Evolutionary conservation across 2,888 invertebrate genomes (phyloP).

Genomic region (Fabriciana adippe): DNA sequence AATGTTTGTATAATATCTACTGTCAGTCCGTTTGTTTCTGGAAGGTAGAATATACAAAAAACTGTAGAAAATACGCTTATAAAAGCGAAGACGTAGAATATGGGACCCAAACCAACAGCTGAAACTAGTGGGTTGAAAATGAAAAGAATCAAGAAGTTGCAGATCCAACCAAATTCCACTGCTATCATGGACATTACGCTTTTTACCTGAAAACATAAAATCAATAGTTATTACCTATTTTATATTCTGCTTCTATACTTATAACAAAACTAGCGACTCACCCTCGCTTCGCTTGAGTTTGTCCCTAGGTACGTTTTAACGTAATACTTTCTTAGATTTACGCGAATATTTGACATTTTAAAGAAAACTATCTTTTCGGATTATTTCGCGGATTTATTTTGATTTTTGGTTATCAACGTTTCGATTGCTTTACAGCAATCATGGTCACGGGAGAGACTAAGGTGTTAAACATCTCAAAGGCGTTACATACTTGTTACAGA

Average conservation of each 20-base stretch:
- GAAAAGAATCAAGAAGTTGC: slow-evolving; percentile 56
- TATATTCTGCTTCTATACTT: neutral
- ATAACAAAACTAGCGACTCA: neutral
- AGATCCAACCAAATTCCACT: slow-evolving; percentile 58
- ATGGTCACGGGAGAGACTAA: no score
- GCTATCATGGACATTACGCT: slow-evolving; percentile 55
- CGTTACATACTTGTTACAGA: no score
- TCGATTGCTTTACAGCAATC: no score
- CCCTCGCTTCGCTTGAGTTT: no score
- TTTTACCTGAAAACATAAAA: slow-evolving; percentile 50
- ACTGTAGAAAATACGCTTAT: slow-evolving; percentile 48
- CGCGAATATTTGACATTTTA: no score
- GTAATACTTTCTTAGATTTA: no score
- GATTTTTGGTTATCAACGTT: no score
- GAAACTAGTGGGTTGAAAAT: slow-evolving; percentile 54
- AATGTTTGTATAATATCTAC: slow-evolving; percentile 57
- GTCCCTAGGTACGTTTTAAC: no score
- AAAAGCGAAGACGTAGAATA: slow-evolving; percentile 58
- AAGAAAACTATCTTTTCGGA: no score
- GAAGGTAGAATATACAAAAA: slow-evolving; percentile 49
- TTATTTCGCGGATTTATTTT: no score
- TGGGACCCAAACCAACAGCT: slow-evolving; percentile 50
- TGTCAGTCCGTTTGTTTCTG: slow-evolving; percentile 60
- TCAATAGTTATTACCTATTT: neutral
- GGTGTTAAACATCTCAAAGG: no score